Evolutionary conservation across 2,113 vertebrate species (phyloP), one percentile per base, ranked within the genome.

Genomic region (Cheilinus undulatus): DNA sequence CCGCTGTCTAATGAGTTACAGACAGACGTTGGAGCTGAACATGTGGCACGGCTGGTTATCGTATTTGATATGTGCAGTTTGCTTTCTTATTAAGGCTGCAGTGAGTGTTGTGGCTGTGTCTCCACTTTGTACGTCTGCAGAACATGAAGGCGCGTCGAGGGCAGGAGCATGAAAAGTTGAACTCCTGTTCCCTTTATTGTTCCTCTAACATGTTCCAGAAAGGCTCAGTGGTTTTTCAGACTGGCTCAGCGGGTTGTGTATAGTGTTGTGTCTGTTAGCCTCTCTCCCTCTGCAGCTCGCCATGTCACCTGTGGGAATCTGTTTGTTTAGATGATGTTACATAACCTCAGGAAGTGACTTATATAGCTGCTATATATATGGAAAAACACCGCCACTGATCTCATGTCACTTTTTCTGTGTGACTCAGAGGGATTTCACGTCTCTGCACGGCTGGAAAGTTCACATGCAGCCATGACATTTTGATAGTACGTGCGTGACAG

Each of bases 401-500:
- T 60, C 48, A 53, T 78, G 52, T 64, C 28, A 34, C 20, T 67
- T 51, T 56, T 36, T 50, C n/a, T 30, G 34, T 72, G 19, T 34
- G 53, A 75, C 56, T 58, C 69, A 13, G 45, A 45, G 19, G 30
- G 46, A 67, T 70, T 54, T 52, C 36, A 51, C 48, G n/a, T 27
- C 56, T 59, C 52, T 59, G 24, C 49, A 14, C 10, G 30, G 52
- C 62, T 71, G 77, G 83, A 88, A 76, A 86, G 69, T 85, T 86
- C 82, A 84, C 88, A 78, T 66, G 80, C 12, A 72, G 62, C 82
- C 76, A 2, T 69, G 82, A 81, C 80, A 83, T 89, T 86, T 91
- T 73, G 80, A 70, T 73, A 72, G 61, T 74, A 82, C 40, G 2
- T 70, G 78, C 56, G 49, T 75, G 73, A 82, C 73, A 64, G 69